phyloP scores from a whole-genome alignment of 1,140 invertebrate species.

The Pseudobourletiella spinata region DNA sequence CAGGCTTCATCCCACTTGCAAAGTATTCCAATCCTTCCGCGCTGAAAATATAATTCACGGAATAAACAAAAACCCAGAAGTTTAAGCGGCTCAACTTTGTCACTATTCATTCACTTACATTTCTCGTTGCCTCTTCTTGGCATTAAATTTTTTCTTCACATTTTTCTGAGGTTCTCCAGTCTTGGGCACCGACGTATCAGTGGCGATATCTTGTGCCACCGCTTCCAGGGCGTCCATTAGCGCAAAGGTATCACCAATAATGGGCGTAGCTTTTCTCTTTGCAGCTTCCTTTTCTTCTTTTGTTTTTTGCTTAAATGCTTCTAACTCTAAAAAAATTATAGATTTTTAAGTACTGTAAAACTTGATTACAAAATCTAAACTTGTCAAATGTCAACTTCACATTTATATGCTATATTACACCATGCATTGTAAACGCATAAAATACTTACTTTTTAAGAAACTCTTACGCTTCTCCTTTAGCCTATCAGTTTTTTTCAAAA shows the following conservation, averaged over 20 bases:
- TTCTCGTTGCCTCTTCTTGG: not conserved
- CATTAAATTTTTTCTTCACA: not conserved
- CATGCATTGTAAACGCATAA: no score
- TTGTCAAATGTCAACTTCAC: no score
- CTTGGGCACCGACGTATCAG: not conserved
- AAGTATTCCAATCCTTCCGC: conserved; percentile 4
- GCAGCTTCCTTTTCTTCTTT: conserved; percentile 1
- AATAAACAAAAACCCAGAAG: not conserved
- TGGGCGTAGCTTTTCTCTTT: not conserved
- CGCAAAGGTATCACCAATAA: conserved; percentile 3
- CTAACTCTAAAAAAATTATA: conserved; percentile 3
- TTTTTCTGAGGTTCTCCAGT: not conserved
- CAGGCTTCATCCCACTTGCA: not conserved
- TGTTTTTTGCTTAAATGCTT: not conserved
- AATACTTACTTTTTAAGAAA: no score
- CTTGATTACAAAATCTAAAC: no score
- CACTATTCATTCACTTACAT: not conserved
- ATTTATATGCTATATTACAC: no score
- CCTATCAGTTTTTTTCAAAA: no score
- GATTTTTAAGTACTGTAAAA: no score
- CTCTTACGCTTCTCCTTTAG: no score
- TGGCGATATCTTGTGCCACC: not conserved
- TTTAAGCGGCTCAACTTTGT: not conserved
- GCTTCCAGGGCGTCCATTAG: not conserved
- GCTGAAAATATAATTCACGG: not conserved